Percentiles rank a stretch among this genome's conserved stretches.
Evolutionary conservation across 2,888 invertebrate species (phyloP).

Genomic region (Cephus sareptanus): DNA sequence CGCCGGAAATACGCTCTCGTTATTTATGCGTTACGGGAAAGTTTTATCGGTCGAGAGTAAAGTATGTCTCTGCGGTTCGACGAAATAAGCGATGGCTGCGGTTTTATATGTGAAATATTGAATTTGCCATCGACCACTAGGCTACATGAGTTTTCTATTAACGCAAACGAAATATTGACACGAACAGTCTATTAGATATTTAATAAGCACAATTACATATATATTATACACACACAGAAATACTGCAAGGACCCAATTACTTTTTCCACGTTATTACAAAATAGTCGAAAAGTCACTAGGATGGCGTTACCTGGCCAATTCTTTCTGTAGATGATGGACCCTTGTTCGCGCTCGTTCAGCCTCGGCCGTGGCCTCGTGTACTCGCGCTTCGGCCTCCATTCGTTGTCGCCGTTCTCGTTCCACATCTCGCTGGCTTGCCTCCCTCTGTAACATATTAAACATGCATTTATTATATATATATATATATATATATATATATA

Average conservation of each 20-base stretch:
- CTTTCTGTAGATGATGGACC: conserved; percentile 64
- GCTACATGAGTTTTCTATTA: no score
- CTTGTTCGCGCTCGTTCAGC: conserved; percentile 64
- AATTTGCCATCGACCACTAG: no score
- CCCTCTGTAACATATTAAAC: conserved; percentile 70
- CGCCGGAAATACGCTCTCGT: conserved; percentile 46
- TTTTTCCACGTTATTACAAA: neutral
- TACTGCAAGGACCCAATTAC: conserved; percentile 1
- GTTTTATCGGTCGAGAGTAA: conserved; percentile 37
- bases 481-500: no score
- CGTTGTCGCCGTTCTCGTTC: conserved; percentile 65
- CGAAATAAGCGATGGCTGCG: conserved; percentile 38
- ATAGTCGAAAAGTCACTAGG: no score
- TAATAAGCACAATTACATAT: neutral
- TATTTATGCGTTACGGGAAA: conserved; percentile 44
- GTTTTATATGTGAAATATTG: neutral
- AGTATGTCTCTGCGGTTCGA: conserved; percentile 34
- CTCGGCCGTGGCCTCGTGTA: conserved; percentile 64
- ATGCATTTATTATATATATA: conserved; percentile 14
- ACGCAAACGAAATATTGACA: neutral
- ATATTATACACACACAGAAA: neutral
- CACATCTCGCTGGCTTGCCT: conserved; percentile 66
- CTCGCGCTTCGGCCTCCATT: conserved; percentile 64
- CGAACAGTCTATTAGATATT: neutral
- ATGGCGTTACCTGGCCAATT: conserved; percentile 61